Conservation (phyloP, 2,113 vertebrate species). For the Perca fluviatilis region DNA sequence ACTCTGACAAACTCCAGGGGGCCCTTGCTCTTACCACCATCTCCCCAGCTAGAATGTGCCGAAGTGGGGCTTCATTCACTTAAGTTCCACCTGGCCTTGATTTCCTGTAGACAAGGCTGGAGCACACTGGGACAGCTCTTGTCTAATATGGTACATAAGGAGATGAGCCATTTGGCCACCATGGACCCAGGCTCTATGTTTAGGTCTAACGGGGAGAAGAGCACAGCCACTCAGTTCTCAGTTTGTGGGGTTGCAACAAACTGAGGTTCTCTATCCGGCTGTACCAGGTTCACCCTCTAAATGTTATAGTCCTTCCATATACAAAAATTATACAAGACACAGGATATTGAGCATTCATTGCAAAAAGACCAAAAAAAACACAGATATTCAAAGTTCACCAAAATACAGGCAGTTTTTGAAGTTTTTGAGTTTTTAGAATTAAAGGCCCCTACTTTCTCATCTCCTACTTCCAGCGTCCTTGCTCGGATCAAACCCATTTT, state of each 20-base stretch:
- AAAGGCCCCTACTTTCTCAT: too few species aligned
- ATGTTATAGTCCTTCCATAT: neutral
- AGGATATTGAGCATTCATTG: neutral
- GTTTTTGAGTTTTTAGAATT: neutral
- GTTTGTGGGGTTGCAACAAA: conserved; percentile 14
- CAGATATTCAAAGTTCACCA: neutral
- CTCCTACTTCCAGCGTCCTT: too few species aligned
- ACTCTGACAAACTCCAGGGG: conserved; percentile 59
- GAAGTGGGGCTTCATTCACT: conserved; percentile 76
- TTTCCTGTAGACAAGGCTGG: conserved; percentile 75
- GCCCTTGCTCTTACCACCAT: conserved; percentile 55
- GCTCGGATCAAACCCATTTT: too few species aligned
- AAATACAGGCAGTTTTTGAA: neutral
- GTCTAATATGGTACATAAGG: conserved; percentile 77
- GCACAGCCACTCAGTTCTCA: conserved; percentile 29
- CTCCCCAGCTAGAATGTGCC: conserved; percentile 78
- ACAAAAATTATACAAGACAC: neutral
- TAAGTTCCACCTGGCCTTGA: conserved; percentile 81
- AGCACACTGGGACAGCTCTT: conserved; percentile 77
- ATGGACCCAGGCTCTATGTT: conserved; percentile 48
- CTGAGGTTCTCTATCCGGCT: neutral
- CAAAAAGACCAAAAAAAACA: neutral
- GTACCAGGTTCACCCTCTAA: neutral
- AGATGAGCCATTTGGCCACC: conserved; percentile 76
- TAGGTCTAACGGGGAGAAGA: conserved; percentile 45